Base-by-base conservation (phyloP, 64 coral and sea anemone species). In the Acropora tenuis region DNA sequence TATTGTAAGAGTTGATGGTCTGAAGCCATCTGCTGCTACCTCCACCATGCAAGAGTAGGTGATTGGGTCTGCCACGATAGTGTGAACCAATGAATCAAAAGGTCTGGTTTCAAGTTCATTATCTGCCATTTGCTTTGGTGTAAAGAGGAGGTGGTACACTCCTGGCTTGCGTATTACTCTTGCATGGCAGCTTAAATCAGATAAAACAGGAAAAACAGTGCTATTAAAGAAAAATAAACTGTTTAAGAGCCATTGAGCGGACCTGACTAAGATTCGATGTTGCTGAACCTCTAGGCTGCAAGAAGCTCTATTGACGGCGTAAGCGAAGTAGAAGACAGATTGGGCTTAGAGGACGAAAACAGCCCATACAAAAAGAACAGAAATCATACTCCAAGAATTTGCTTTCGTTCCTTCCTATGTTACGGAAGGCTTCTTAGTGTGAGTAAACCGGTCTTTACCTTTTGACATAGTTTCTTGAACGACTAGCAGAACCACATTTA, bases 61-160 rank as follows among this genome's bases (percentile, higher is more conserved):
- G 40, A 88, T 50, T 71, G 91, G 91, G 74, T 96, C 95, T 15
- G 88, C 95, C 40, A 93, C 74, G 19, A 96, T 49, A 40, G 91
- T 93, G 69, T 93, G 93, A 66, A 93, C 78, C 17, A 90, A 87
- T 15, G 91, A 80, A 17, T 92, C 95, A 67, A 13, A 46, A 63
- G 42, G n/a, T 13, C 1, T 3, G 71, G 46, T 11, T 73, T 91
- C 92, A 92, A 90, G 66, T 10, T 82, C 82, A 40, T 97, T 78
- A 9, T 13, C 3, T 1, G 76, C 42, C 1, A 42, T 8, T 6
- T 48, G 61, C 16, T 73, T 20, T 40, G 88, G 78, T 15, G 92
- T 88, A 82, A 76, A 94, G 6, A 82, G 78, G 53, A 97, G 87
- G 47, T 94, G 92, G 19, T 94, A 79, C 43, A 88, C 74, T 52